phyloP scores from a whole-genome alignment of 2,888 invertebrate genomes.

The Dascillus cervinus region DNA sequence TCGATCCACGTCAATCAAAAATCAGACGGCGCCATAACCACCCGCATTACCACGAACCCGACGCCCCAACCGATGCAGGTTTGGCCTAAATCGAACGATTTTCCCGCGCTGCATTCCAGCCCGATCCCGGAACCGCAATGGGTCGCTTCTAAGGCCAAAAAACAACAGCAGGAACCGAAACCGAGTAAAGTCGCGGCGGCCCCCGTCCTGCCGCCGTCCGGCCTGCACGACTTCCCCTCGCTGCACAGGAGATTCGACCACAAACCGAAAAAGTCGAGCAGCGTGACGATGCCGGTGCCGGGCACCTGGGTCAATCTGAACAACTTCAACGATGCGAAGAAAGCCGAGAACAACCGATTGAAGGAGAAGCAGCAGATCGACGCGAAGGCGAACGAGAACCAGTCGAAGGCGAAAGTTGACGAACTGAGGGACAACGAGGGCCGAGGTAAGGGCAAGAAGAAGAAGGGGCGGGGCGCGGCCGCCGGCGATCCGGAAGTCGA shows the following conservation, averaged over 20 bases:
- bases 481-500: no score
- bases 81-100: conserved; percentile 31
- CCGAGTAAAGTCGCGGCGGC: conserved; percentile 45
- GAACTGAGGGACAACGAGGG: conserved; percentile 19
- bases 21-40: conserved; percentile 44
- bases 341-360: conserved; percentile 8
- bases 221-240: conserved; percentile 58
- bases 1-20: conserved; percentile 52
- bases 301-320: conserved; percentile 24
- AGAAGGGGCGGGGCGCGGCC: conserved; percentile 28
- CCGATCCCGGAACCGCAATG: conserved; percentile 46
- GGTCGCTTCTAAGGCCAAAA: conserved; percentile 49
- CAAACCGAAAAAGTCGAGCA: conserved; percentile 31
- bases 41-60: conserved; percentile 40
- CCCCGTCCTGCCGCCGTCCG: conserved; percentile 42
- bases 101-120: conserved; percentile 37
- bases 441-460: conserved; percentile 38
- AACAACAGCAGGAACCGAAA: conserved; percentile 38
- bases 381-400: conserved; percentile 19
- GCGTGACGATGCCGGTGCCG: conserved; percentile 33
- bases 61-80: conserved; percentile 23
- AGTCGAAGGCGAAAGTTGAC: no score
- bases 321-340: conserved; percentile 24
- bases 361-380: no score
- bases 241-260: conserved; percentile 38